Conservation (phyloP, 2,888 invertebrate species). For the Hemaris fuciformis region DNA sequence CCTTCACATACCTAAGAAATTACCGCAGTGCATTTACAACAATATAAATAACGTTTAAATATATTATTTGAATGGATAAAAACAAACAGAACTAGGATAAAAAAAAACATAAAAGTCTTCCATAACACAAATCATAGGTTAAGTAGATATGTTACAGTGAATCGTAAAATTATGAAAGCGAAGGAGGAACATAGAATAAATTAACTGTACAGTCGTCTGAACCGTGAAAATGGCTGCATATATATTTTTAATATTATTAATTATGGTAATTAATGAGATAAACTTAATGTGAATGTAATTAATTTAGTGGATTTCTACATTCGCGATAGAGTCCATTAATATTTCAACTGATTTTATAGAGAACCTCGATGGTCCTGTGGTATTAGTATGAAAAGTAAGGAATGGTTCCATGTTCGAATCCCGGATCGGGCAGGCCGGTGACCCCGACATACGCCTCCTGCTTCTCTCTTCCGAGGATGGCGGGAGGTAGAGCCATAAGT, state of each 20-base stretch:
- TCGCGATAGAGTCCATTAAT: neutral
- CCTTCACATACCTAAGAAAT: too few species aligned
- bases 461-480: too few species aligned
- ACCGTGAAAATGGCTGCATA: neutral
- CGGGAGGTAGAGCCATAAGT: too few species aligned
- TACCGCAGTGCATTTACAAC: too few species aligned
- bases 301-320: neutral
- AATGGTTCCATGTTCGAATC: too few species aligned
- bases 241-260: neutral
- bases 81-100: neutral
- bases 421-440: too few species aligned
- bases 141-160: slow-evolving; percentile 16
- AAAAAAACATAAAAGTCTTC: neutral
- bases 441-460: too few species aligned
- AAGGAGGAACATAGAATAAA: neutral
- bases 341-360: too few species aligned
- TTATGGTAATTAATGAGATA: slow-evolving; percentile 5
- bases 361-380: too few species aligned
- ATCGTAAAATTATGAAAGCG: slow-evolving; percentile 7
- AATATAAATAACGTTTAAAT: too few species aligned
- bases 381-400: too few species aligned
- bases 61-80: too few species aligned
- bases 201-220: neutral
- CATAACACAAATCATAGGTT: neutral
- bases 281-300: slow-evolving; percentile 2